Conservation (phyloP, 1,140 invertebrate genomes). For the Drosophila ananassae region DNA sequence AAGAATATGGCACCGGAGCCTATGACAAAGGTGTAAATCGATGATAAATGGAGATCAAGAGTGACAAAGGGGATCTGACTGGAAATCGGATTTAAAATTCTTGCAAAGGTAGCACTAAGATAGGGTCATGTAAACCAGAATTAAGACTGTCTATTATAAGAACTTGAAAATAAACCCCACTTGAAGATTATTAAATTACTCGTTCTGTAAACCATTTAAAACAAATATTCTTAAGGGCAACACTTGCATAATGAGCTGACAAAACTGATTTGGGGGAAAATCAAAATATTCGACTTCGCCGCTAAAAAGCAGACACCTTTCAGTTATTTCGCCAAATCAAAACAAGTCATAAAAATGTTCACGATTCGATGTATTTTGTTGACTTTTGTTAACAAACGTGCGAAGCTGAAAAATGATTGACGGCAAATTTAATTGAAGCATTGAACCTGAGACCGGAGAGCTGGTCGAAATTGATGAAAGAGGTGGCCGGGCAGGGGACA, state of each 20-base stretch:
- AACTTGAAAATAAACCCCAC: too few species aligned
- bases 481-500: conserved; percentile 3
- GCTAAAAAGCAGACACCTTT: conserved; percentile 18
- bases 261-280: conserved; percentile 29
- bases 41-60: conserved; percentile 36
- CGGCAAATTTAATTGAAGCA: conserved; percentile 75
- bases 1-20: conserved; percentile 3
- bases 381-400: conserved; percentile 26
- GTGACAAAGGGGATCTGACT: conserved; percentile 7
- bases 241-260: neutral
- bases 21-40: conserved; percentile 38
- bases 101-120: neutral
- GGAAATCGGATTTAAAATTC: conserved; percentile 1
- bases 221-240: too few species aligned
- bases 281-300: conserved; percentile 50
- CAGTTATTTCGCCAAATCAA: conserved; percentile 45
- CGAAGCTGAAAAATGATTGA: conserved; percentile 60
- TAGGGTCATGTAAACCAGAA: neutral
- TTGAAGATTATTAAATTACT: too few species aligned
- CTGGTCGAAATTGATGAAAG: conserved; percentile 25
- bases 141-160: too few species aligned
- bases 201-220: too few species aligned
- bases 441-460: conserved; percentile 48
- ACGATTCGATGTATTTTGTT: conserved; percentile 15
- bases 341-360: conserved; percentile 60